These are phyloP conservation scores for Amorpha juglandis DNA, from an alignment of 2,888 invertebrate genomes.

Conservation along the genomic window DNA sequence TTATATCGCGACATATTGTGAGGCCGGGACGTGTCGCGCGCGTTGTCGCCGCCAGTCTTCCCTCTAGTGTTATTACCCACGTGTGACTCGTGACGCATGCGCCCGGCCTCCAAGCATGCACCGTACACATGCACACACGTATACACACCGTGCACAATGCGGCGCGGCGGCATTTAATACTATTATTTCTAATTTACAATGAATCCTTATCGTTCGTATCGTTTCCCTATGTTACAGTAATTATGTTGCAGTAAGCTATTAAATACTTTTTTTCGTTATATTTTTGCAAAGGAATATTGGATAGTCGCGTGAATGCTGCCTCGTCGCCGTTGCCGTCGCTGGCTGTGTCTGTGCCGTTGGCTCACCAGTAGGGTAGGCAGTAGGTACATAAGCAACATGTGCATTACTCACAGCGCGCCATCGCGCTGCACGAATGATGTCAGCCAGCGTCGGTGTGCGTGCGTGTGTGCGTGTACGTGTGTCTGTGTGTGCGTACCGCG, in stretches of 20 bases:
- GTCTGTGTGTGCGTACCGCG: constrained; percentile 31
- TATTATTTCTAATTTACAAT: neutral
- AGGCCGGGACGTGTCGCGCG: neutral
- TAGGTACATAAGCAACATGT: too few relatives aligned
- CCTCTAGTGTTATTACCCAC: constrained; percentile 1
- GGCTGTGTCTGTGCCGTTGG: neutral
- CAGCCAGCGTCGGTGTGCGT: constrained; percentile 13
- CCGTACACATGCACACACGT: neutral
- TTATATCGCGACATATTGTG: neutral
- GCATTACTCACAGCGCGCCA: too few relatives aligned
- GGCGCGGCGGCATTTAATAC: neutral
- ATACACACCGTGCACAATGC: neutral
- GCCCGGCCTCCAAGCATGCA: neutral
- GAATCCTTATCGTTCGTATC: neutral
- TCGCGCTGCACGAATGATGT: neutral
- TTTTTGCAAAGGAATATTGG: neutral
- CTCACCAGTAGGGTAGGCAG: too few relatives aligned
- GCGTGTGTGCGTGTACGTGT: constrained; percentile 6
- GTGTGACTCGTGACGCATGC: neutral
- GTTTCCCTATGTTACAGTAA: neutral
- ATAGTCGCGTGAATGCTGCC: neutral
- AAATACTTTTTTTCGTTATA: neutral
- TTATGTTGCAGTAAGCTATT: constrained; percentile 1
- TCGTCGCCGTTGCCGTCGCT: neutral
- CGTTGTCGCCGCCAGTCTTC: constrained; percentile 14